Percentiles rank a stretch among this genome's conserved stretches.
These are phyloP conservation scores for Xylocopa sonorina DNA, from an alignment of 1,140 invertebrate genomes.

Conservation along the genomic window DNA sequence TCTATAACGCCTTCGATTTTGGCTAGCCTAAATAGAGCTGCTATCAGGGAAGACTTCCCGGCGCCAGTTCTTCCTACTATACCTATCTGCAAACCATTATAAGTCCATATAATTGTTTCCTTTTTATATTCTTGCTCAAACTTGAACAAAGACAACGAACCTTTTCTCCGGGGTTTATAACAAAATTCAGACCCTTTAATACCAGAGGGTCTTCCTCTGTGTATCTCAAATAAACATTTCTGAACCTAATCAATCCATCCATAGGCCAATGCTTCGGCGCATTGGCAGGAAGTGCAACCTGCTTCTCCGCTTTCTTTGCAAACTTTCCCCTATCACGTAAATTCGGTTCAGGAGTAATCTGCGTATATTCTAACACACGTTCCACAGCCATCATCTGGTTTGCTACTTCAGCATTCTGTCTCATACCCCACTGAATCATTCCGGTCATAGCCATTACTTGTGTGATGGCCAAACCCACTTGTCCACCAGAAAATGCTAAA, in stretches of 20 bases:
- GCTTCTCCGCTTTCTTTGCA: slow-evolving; percentile 75
- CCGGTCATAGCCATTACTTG: slow-evolving; percentile 83
- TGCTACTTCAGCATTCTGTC: slow-evolving; percentile 89
- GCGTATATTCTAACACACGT: slow-evolving; percentile 89
- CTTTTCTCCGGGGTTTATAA: slow-evolving; percentile 81
- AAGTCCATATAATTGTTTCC: background rate
- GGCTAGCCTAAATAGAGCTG: slow-evolving; percentile 89
- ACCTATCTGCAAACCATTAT: slow-evolving; percentile 83
- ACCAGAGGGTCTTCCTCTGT: slow-evolving; percentile 82
- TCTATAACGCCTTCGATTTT: slow-evolving; percentile 84
- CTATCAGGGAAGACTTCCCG: slow-evolving; percentile 94
- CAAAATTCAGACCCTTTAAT: slow-evolving; percentile 83
- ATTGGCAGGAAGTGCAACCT: slow-evolving; percentile 47
- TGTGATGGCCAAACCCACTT: slow-evolving; percentile 84
- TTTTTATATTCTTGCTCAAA: background rate
- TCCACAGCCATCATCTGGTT: slow-evolving; percentile 92
- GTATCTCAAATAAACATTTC: slow-evolving; percentile 83
- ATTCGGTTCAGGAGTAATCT: slow-evolving; percentile 84
- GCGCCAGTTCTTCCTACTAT: slow-evolving; percentile 95
- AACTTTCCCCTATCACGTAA: slow-evolving; percentile 74
- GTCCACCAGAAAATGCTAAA: slow-evolving; percentile 84
- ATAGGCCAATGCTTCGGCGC: slow-evolving; percentile 87
- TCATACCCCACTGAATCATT: slow-evolving; percentile 89
- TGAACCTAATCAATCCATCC: slow-evolving; percentile 85
- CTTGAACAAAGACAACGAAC: slow-evolving; percentile 38